phyloP scores from a whole-genome alignment of 2,888 invertebrate genomes.

The Agrotis exclamationis region DNA sequence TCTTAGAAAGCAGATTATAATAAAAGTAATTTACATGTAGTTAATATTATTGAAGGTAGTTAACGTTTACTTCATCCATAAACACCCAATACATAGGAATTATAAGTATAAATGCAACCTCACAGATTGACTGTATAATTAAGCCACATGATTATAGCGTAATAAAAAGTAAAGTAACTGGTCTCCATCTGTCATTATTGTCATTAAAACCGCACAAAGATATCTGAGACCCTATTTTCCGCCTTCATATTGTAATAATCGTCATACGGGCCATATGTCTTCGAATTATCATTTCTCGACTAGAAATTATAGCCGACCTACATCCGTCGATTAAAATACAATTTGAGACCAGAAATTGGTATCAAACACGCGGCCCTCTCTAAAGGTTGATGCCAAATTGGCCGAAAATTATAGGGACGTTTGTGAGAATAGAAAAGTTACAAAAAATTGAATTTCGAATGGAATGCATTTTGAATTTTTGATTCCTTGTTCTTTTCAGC shows the following conservation, averaged over 20 bases:
- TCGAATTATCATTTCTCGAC: constrained; percentile 76
- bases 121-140: constrained; percentile 42
- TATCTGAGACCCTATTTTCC: constrained; percentile 60
- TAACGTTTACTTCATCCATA: constrained; percentile 35
- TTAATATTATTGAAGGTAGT: constrained; percentile 32
- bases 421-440: constrained; percentile 21
- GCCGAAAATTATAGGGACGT: constrained; percentile 53
- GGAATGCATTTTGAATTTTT: constrained; percentile 3
- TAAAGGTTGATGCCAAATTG: constrained; percentile 73
- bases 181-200: constrained; percentile 61
- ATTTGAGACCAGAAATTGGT: constrained; percentile 76
- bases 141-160: constrained; percentile 51
- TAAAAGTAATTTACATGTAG: constrained; percentile 38
- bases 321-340: constrained; percentile 85
- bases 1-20: constrained; percentile 45
- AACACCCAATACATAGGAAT: constrained; percentile 24
- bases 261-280: constrained; percentile 75
- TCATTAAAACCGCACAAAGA: constrained; percentile 49
- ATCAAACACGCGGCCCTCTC: constrained; percentile 52
- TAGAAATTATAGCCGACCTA: constrained; percentile 70
- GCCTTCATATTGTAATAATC: constrained; percentile 79
- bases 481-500: background rate
- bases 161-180: constrained; percentile 49
- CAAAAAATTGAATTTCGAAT: constrained; percentile 20
- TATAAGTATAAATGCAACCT: constrained; percentile 17